These are phyloP conservation scores for Ptychadena robeensis DNA, from an alignment of 2,797 vertebrate species.

Conservation along the genomic window DNA sequence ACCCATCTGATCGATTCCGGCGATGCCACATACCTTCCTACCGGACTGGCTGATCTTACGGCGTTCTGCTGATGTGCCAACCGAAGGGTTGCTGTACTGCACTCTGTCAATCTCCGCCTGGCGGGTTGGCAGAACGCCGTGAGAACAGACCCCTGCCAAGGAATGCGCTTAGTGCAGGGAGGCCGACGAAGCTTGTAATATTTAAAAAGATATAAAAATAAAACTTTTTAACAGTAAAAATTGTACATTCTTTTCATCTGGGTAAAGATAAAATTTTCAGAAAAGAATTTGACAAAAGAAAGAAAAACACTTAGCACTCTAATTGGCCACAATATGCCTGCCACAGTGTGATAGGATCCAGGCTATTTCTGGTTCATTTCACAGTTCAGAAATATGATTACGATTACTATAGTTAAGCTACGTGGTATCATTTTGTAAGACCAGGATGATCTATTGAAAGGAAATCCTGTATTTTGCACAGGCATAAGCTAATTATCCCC, in stretches of 20 bases:
- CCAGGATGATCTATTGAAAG: slow-evolving; percentile 9
- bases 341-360: not conserved
- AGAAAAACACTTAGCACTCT: not conserved
- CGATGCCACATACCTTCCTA: too few species aligned
- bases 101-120: too few species aligned
- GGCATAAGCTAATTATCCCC: slow-evolving; percentile 28
- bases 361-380: slow-evolving; percentile 20
- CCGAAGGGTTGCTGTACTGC: too few species aligned
- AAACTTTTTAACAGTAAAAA: not conserved
- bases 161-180: too few species aligned
- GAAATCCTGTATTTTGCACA: slow-evolving; percentile 33
- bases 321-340: not conserved
- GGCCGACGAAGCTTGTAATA: too few species aligned
- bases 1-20: too few species aligned
- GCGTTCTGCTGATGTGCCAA: too few species aligned
- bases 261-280: not conserved
- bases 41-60: too few species aligned
- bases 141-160: too few species aligned
- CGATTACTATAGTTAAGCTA: slow-evolving; percentile 17
- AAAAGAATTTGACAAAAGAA: not conserved
- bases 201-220: too few species aligned
- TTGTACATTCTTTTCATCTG: not conserved
- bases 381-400: slow-evolving; percentile 13
- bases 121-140: too few species aligned
- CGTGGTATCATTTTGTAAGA: slow-evolving; percentile 22